Conservation (phyloP, 2,113 vertebrate species). For the Eptesicus fuscus region DNA sequence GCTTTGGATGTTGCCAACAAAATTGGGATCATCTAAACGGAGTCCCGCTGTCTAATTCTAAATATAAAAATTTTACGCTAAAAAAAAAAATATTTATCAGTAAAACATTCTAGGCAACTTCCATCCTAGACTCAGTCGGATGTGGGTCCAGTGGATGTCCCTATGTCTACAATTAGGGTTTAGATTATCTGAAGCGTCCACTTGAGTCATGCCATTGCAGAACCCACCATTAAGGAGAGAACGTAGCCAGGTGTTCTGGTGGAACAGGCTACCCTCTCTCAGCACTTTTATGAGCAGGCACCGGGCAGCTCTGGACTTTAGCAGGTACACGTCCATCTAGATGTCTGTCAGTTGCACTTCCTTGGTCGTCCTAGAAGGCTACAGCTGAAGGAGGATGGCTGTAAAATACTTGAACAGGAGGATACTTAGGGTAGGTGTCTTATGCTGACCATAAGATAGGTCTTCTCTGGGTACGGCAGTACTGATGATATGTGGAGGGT, state of each 20-base stretch:
- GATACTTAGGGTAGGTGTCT: not conserved
- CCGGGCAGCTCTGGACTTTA: not conserved
- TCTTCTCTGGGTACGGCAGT: not conserved
- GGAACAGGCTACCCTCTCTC: not conserved
- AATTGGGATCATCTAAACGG: too few species aligned
- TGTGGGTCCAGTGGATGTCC: too few species aligned
- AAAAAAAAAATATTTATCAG: not conserved
- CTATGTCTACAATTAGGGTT: not conserved
- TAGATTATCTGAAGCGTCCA: not conserved
- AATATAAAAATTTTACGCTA: too few species aligned
- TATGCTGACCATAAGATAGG: not conserved
- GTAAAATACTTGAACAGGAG: not conserved
- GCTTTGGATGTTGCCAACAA: too few species aligned
- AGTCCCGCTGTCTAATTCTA: too few species aligned
- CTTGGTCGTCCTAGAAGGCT: not conserved
- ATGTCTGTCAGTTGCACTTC: not conserved
- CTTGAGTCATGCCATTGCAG: not conserved
- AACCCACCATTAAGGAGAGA: not conserved
- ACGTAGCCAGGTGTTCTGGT: not conserved
- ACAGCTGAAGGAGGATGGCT: not conserved
- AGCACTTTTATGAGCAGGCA: not conserved
- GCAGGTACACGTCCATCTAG: not conserved
- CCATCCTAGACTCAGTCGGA: not conserved
- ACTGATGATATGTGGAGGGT: not conserved
- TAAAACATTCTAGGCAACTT: not conserved